These are phyloP conservation scores for Apamea crenata DNA, from an alignment of 2,888 invertebrate genomes.

Conservation along the genomic window DNA sequence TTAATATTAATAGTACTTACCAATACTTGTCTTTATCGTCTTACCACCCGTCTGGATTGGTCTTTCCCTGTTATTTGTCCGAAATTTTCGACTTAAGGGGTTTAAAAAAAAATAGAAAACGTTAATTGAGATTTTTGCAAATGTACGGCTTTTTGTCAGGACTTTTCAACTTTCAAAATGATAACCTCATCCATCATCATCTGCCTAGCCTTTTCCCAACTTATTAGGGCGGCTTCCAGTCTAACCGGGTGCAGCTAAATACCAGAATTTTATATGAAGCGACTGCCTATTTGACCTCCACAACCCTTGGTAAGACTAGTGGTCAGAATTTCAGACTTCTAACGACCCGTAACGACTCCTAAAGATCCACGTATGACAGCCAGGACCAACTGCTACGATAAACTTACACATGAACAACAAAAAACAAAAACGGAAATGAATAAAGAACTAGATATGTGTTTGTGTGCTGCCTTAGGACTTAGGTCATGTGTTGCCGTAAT, in stretches of 20 bases:
- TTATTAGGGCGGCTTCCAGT: no score
- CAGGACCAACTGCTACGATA: neutral
- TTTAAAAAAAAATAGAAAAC: neutral
- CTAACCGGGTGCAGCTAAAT: neutral
- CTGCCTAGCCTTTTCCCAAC: no score
- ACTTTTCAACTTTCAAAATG: neutral
- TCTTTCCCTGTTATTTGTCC: neutral
- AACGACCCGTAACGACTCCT: neutral
- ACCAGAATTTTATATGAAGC: neutral
- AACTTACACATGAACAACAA: neutral
- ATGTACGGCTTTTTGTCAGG: neutral
- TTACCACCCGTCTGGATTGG: neutral
- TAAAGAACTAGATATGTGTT: neutral
- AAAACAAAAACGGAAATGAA: neutral
- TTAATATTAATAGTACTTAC: neutral
- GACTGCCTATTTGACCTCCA: neutral
- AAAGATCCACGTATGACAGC: neutral
- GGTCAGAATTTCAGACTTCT: neutral
- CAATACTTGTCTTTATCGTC: neutral
- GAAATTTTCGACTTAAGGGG: neutral
- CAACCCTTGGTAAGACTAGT: neutral
- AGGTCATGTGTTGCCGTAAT: neutral
- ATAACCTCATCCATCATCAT: neutral
- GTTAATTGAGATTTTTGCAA: neutral
- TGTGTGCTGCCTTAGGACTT: neutral